Conservation (phyloP, 2,888 invertebrate genomes). For the Boloria euphrosyne region DNA sequence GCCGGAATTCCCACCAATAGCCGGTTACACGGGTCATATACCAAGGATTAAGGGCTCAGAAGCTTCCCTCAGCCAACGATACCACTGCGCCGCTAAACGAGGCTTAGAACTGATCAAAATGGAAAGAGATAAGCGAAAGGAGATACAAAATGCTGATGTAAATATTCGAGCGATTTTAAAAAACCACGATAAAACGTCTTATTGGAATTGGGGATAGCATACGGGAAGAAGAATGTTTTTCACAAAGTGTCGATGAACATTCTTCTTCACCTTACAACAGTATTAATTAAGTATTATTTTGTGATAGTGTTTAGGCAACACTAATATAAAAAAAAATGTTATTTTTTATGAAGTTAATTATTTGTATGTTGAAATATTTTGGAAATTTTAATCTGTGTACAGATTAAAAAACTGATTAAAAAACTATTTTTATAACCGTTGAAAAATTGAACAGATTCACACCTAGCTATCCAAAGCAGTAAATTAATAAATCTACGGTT, state of each 20-base stretch:
- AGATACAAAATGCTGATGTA: conserved; percentile 63
- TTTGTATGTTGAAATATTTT: too few species aligned
- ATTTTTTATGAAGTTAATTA: neutral
- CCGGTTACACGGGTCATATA: conserved; percentile 88
- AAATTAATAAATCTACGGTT: too few species aligned
- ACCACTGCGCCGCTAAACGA: conserved; percentile 85
- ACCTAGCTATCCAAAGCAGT: too few species aligned
- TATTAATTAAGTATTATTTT: conserved; percentile 39
- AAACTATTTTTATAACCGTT: too few species aligned
- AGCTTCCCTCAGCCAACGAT: conserved; percentile 86
- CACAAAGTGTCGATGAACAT: conserved; percentile 71
- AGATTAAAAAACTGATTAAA: too few species aligned
- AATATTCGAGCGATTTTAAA: conserved; percentile 69
- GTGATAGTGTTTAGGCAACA: conserved; percentile 1
- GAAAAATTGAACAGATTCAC: too few species aligned
- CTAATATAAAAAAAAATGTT: neutral
- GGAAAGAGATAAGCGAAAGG: conserved; percentile 77
- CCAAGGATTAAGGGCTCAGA: conserved; percentile 86
- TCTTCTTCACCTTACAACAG: conserved; percentile 55
- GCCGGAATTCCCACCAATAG: conserved; percentile 86
- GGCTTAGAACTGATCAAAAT: conserved; percentile 83
- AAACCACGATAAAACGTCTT: conserved; percentile 69
- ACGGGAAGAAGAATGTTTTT: conserved; percentile 81
- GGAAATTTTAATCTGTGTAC: too few species aligned
- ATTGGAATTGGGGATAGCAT: conserved; percentile 82